Base-by-base conservation (phyloP, 2,113 vertebrate species). In the Corythaeola cristata region DNA sequence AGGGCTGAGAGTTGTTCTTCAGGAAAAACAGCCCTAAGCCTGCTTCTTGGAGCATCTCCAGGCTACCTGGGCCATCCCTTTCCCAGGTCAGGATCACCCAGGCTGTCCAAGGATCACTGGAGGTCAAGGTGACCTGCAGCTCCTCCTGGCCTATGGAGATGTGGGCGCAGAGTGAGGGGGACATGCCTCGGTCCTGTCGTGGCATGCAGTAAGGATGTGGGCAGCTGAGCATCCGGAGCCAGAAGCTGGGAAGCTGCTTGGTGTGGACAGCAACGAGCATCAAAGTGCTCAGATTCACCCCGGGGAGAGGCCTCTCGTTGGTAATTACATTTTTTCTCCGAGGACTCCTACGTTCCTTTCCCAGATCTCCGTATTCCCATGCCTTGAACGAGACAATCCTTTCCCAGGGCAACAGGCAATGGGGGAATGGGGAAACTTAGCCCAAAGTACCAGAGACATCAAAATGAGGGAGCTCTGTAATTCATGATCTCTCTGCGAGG, bases 261-360 rank as follows among this genome's bases (percentile, higher is more conserved):
- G 2, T 35, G 63, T 45, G 92, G 88, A 56, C 82, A 83, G 58
- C 23, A 76, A 44, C 0, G 3, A 63, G 81, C 79, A 80, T 84
- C 91, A 59, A 62, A 95, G 86, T 5, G 69, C 72, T 91, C 80
- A 87, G 93, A 87, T 39, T 87, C 94, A 79, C 66, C 35, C 55
- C 11, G 8, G 76, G 45, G n/a, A 71, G 32, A 24, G 44, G 67
- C 15, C 26, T 66, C 49, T 78, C 3, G 3, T 44, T 4, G 6
- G 23, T 81, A 91, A 91, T 49, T 77, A 15, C 15, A 4, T 30
- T 80, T 15, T 44, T 53, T 16, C 26, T 44, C 26, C 30, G 35
- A 84, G 72, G 44, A 13, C 23, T 77, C 32, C 50, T 41, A 3
- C 17, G 72, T 71, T 66, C 32, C 44, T 60, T 87, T 72, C 93